Conservation (phyloP, 35 echinoderm and acorn worm genomes). For the Lytechinus pictus region DNA sequence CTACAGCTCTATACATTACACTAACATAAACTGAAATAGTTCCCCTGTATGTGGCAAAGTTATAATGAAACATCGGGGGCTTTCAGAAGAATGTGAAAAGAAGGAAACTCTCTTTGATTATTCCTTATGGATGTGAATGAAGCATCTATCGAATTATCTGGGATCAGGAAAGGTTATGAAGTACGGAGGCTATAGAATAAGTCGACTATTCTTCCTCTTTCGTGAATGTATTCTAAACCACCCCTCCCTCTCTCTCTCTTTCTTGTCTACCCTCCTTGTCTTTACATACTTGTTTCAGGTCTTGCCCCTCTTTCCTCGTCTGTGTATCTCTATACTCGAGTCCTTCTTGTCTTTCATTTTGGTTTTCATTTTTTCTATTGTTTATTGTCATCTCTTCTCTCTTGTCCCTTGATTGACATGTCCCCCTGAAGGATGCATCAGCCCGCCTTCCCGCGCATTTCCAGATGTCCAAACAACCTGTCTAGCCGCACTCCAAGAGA, state of each 20-base stretch:
- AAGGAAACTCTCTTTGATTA: too few species aligned
- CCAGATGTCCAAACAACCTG: constrained; percentile 50
- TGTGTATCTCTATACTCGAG: neutral
- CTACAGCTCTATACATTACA: too few species aligned
- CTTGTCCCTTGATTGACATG: constrained; percentile 18
- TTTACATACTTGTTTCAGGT: neutral
- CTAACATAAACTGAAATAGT: too few species aligned
- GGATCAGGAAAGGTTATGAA: too few species aligned
- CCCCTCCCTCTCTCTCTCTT: neutral
- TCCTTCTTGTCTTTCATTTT: neutral
- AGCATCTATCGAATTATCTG: too few species aligned
- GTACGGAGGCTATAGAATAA: too few species aligned
- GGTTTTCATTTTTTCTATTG: neutral
- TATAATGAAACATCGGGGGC: too few species aligned
- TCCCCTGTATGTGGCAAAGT: too few species aligned
- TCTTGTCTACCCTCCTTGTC: neutral
- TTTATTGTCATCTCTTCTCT: neutral
- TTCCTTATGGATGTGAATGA: too few species aligned
- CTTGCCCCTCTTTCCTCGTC: neutral
- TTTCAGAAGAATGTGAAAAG: too few species aligned
- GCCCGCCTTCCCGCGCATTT: neutral
- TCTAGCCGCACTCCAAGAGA: neutral
- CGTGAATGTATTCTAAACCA: too few species aligned
- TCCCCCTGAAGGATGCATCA: neutral
- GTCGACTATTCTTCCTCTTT: too few species aligned